Evolutionary conservation across 1,140 invertebrate species (phyloP).

Genomic region (Saccostrea cuccullata): DNA sequence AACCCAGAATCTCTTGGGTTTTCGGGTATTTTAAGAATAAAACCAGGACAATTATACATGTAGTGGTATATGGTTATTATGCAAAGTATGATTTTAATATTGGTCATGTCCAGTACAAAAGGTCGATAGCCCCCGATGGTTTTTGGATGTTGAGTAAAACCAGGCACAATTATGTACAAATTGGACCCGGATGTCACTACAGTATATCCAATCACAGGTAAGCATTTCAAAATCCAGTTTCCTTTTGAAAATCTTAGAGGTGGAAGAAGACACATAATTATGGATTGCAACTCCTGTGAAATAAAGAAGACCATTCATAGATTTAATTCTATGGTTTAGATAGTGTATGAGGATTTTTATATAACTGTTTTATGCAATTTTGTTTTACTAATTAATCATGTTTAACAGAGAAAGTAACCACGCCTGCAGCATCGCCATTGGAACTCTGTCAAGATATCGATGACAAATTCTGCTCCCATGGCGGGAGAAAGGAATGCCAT

Average conservation of each 20-base stretch:
- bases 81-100: too few species aligned
- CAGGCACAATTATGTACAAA: background rate
- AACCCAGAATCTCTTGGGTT: too few species aligned
- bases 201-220: background rate
- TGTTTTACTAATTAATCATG: background rate
- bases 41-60: too few species aligned
- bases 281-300: too few species aligned
- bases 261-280: too few species aligned
- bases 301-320: too few species aligned
- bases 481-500: background rate
- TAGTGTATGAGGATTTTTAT: too few species aligned
- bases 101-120: too few species aligned
- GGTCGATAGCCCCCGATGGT: background rate
- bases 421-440: background rate
- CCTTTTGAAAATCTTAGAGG: background rate
- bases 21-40: too few species aligned
- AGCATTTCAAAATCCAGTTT: background rate
- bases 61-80: too few species aligned
- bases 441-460: constrained; percentile 12
- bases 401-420: background rate
- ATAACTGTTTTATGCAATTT: too few species aligned
- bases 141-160: constrained; percentile 5
- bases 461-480: background rate
- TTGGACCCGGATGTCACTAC: constrained; percentile 1
- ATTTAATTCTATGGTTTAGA: too few species aligned